Base-by-base conservation (phyloP, 1,140 invertebrate species). In the Triops cancriformis region DNA sequence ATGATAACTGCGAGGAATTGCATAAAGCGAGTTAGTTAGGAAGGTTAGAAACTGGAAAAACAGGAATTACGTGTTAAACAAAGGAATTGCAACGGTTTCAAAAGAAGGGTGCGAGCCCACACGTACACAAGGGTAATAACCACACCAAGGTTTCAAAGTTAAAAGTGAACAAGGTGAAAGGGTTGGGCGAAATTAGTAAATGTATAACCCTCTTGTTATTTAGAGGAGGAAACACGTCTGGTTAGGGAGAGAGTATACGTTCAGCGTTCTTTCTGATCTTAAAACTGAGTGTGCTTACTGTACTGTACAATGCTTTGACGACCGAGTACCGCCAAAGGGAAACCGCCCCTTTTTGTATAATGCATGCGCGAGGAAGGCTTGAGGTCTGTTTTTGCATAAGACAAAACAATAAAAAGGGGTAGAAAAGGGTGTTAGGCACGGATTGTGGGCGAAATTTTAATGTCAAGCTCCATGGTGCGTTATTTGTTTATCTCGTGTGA, bases 351-450 rank as follows among this genome's bases (percentile, higher is more conserved):
- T 64, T 64, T 23, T 64, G 18, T 64, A n/a, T 64, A n/a, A 23
- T 64, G 51, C 23, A 64, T 23, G 51, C 23, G 18, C 51, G 6
- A 12, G 18, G 51, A n/a, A 23, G 18, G 5, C 51, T 9, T 64
- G 51, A 64, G n/a, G 51, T 64, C 51, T n/a, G n/a, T 64, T 64
- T 64, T 23, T 64, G 51, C 51, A 64, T 64, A 37, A 37, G 31
- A 37, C 31, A 37, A 37, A 37, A 7, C 31, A 37, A 37, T 64
- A 18, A 64, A 64, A 9, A 6, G 7, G 51, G 23, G 23, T n/a
- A 18, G 51, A 64, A 64, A 64, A 23, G 51, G 51, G 51, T 64
- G 14, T 23, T 64, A 6, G 51, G 14, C 51, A 23, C 23, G 51
- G 14, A 23, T 64, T 64, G n/a, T 18, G 51, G 51, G 18, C 14